phyloP scores from a whole-genome alignment of 2,797 vertebrate species.

The Rhincodon typus region DNA sequence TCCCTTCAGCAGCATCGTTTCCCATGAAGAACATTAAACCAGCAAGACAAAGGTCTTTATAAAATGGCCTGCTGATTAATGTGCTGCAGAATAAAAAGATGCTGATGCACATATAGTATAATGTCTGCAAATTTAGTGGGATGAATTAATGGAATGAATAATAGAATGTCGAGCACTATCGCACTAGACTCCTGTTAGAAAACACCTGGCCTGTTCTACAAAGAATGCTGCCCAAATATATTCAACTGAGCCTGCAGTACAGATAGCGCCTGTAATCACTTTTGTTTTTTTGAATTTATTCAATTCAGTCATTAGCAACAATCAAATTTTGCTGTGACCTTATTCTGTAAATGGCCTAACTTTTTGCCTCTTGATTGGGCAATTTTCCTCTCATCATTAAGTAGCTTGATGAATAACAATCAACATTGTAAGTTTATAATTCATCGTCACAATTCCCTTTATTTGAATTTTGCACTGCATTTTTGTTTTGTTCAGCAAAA shows the following conservation, averaged over 20 bases:
- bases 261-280: not conserved
- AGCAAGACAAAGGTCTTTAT: not conserved
- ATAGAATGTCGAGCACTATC: not conserved
- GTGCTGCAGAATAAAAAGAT: not conserved
- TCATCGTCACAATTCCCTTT: not conserved
- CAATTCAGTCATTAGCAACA: not conserved
- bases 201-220: not conserved
- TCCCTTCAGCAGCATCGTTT: not conserved
- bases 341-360: constrained; percentile 24
- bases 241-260: too few species aligned
- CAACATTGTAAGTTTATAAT: not conserved
- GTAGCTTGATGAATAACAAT: not conserved
- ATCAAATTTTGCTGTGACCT: constrained; percentile 8
- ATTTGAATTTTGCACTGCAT: not conserved
- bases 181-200: not conserved
- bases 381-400: constrained; percentile 21
- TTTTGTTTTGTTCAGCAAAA: not conserved
- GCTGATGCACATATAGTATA: not conserved
- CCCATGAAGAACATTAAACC: not conserved
- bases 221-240: not conserved
- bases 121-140: not conserved
- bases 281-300: constrained; percentile 15
- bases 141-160: not conserved
- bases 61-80: not conserved
- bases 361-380: constrained; percentile 19